Evolutionary conservation across 2,888 invertebrate genomes (phyloP), one percentile per base, ranked within the genome.

Genomic region (Diabrotica balteata): DNA sequence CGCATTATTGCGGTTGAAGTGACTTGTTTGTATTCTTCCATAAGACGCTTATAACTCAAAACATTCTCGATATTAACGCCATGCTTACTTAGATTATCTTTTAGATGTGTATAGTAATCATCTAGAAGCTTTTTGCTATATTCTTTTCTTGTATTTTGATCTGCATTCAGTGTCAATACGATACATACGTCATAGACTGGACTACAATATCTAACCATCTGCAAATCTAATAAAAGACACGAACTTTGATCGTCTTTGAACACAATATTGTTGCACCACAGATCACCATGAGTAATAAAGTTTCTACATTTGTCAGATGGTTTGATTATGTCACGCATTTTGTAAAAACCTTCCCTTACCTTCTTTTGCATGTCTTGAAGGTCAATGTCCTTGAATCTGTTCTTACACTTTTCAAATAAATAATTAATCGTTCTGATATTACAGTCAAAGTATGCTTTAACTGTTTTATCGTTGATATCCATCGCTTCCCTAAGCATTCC

Each of bases 141-240:
- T 46, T 74, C 65, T 45, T 70, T 67, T 60, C 79, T 67, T 0
- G 67, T 72, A 51, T 68, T 57, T 17, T 69, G 68, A 49, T 73
- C 69, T 2, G 78, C 72, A 46, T 71, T 73, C 43, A 75, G 63
- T 59, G 76, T 76, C 42, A 80, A 57, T 32, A 80, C 72, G 47
- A 70, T 71, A 79, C 88, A 85, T 1, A 90, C 83, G 76, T 93
- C 92, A 43, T 89, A 84, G 17, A 88, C 87, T 0, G 90, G 89
- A 0, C 91, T 90, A 22, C 88, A 88, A 78, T 89, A 91, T 59
- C 80, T 71, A n/a, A 77, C 72, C 6, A 76, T 67, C 75, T 82
- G 82, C 68, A 77, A 83, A 73, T 83, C 82, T 7, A 83, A 68
- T 8, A 83, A 66, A 57, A 76, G 77, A 54, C 78, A 79, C 42